Evolutionary conservation across 2,113 vertebrate genomes (phyloP).

Genomic region (Cochlearius cochlearius): DNA sequence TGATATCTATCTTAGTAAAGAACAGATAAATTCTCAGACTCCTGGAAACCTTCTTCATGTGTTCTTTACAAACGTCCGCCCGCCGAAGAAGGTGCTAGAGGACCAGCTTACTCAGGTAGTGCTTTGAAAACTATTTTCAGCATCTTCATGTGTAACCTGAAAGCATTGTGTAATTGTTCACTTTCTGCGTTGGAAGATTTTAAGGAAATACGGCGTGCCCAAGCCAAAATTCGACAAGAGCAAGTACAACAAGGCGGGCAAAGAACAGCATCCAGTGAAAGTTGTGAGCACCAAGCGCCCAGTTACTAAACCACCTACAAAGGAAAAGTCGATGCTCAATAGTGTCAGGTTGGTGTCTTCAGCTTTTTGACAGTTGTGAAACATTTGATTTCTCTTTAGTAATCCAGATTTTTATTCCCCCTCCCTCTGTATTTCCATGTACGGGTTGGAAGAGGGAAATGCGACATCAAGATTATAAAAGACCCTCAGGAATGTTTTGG

Average conservation of each 20-base stretch:
- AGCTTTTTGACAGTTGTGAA: background rate
- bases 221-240: conserved; percentile 92
- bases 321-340: conserved; percentile 92
- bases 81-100: conserved; percentile 94
- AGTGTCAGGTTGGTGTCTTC: conserved; percentile 84
- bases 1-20: conserved; percentile 96
- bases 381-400: background rate
- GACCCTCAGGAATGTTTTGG: background rate
- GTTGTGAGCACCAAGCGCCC: conserved; percentile 96
- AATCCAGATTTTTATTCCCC: background rate
- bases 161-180: background rate
- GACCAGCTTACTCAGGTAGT: conserved; percentile 95
- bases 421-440: background rate
- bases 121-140: background rate
- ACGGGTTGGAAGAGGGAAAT: fast-evolving
- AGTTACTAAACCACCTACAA: conserved; percentile 88
- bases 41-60: conserved; percentile 93
- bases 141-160: background rate
- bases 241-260: conserved; percentile 93
- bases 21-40: conserved; percentile 94
- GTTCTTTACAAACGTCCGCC: conserved; percentile 93
- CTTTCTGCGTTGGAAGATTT: conserved; percentile 76
- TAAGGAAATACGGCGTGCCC: conserved; percentile 90
- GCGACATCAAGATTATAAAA: fast-evolving
- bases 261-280: conserved; percentile 94